Evolutionary conservation across 35 echinoderm and acorn worm species (phyloP), one percentile per base, ranked within the genome.

Genomic region (Lytechinus pictus): DNA sequence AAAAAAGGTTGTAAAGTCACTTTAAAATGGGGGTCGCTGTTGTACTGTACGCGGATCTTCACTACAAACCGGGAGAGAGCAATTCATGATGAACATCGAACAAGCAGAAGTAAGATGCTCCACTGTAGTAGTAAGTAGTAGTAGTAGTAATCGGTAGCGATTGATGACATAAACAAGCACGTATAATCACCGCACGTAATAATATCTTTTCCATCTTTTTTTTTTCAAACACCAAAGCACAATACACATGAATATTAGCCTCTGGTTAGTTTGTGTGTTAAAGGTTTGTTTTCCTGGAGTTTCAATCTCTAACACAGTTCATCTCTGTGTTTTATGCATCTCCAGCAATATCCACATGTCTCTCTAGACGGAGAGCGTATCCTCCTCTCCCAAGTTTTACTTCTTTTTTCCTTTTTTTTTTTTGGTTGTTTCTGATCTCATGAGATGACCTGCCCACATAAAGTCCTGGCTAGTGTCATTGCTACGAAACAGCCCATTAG

Each of bases 181-280:
- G 88, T 90, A 90, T 90, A 90, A 90, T 90, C 88, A 90, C 88
- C 52, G 88, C 88, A 90, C 13, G 88, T 90, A 90, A 90, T 90
- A 90, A 90, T 90, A 90, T 90, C 66, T 90, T 90, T 90, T 90
- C 88, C 88, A 90, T 90, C 88, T 90, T 90, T 90, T 90, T 90
- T 89, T 89, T 90, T 90, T 79, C 66, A 79, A 90, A 90, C 88
- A 90, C 52, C 88, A 90, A 90, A 90, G 88, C 88, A 90, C 88
- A 90, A 90, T 54, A 90, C 29, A 90, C 52, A 90, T 90, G 28
- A 90, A 52, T 90, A 90, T 52, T 90, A 90, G 88, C 88, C 88
- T 90, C 88, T 90, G 88, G 52, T 52, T 90, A 52, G 88, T 90
- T 79, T 52, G 88, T 90, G 33, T 90, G 88, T 90, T n/a, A 24